Evolutionary conservation across 2,888 invertebrate genomes (phyloP).

Genomic region (Pinctada fucata): DNA sequence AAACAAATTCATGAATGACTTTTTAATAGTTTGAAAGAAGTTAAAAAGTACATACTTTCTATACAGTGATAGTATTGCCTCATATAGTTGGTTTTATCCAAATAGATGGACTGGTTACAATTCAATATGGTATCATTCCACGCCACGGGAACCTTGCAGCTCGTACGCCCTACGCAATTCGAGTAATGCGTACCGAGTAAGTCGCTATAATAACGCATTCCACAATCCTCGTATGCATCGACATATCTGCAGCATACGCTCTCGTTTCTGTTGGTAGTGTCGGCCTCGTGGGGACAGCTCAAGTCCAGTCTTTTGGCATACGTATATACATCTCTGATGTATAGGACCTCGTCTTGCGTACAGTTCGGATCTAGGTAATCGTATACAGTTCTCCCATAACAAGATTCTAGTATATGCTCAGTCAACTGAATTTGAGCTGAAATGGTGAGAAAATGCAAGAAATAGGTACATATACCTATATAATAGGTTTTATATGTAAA

Average conservation of each 20-base stretch:
- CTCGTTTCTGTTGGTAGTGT: not conserved
- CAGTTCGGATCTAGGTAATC: conserved; percentile 23
- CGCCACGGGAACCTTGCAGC: conserved; percentile 9
- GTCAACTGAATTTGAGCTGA: not conserved
- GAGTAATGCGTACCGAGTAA: conserved; percentile 9
- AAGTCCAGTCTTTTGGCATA: conserved; percentile 13
- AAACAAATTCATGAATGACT: too few species aligned
- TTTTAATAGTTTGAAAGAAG: too few species aligned
- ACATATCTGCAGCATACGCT: conserved; percentile 19
- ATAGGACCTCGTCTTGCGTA: conserved; percentile 16
- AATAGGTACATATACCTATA: too few species aligned
- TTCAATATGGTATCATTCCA: conserved; percentile 22
- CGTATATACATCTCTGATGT: conserved; percentile 27
- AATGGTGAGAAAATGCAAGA: too few species aligned
- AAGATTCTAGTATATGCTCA: conserved; percentile 13
- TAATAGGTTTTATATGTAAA: too few species aligned
- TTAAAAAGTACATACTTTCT: conserved; percentile 24
- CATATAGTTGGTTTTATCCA: conserved; percentile 28
- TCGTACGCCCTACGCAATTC: conserved; percentile 9
- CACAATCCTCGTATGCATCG: conserved; percentile 15
- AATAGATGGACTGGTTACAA: conserved; percentile 19
- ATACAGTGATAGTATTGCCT: conserved; percentile 20
- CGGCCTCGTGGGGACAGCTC: conserved; percentile 17
- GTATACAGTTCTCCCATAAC: conserved; percentile 12
- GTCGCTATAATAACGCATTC: conserved; percentile 23